Base-by-base conservation (phyloP, 2,113 vertebrate genomes). In the Gobio gobio region DNA sequence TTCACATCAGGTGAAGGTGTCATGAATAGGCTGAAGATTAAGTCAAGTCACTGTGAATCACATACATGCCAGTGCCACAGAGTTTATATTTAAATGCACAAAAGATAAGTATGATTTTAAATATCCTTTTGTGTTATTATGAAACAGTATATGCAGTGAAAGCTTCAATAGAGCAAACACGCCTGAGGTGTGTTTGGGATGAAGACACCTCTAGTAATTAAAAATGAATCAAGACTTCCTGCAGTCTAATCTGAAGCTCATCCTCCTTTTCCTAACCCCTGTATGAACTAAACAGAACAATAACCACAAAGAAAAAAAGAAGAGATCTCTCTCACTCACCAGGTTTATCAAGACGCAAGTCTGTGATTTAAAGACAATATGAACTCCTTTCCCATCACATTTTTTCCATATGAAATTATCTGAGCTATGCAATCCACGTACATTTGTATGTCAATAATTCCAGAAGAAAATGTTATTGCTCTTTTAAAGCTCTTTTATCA, bases 211-310 rank as follows among this genome's bases (percentile, higher is more conserved):
- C 10, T 68, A 63, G n/a, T 63, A 63, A 78, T 45, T 78, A 43
- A 36, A 78, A 24, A 24, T 43, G 56, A 61, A 78, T 59, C 12
- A 59, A 78, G 33, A 78, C 56, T 63, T 79, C 77, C 58, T 63
- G n/a, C 24, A 26, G 22, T 24, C 36, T 63, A 59, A 78, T 24
- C 33, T 43, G 36, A 59, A 59, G 29, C 54, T 58, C 75, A 77
- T 22, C 49, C 29, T 36, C 29, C 18, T 78, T 29, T 40, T 43
- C 56, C 33, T 77, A 49, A 77, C 51, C 29, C 29, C 26, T 36
- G 75, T 33, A 36, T 13, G 10, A 77, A 77, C 51, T 77, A 77
- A 58, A 36, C 29, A n/a, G 18, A 56, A 54, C 49, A 54, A 76
- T 76, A 18, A 33, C 24, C 49, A 75, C 36, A 68, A 20, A 36